Base-by-base conservation (phyloP, 2,797 vertebrate genomes). In the Mormyrus hasselquistii region DNA sequence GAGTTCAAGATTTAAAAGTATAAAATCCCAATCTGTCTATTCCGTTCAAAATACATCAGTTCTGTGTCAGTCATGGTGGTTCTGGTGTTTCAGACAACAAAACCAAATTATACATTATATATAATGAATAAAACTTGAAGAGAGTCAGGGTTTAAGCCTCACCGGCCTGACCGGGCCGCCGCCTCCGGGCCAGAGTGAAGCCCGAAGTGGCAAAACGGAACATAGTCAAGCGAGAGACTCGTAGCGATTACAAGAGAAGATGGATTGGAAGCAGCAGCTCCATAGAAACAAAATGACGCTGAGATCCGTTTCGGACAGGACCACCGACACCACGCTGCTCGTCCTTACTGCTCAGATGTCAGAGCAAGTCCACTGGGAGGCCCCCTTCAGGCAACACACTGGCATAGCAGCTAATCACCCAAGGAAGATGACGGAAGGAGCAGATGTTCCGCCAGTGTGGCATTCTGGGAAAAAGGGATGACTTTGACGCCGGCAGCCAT, bases 391-490 rank as follows among this genome's bases (percentile, higher is more conserved):
- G 69, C 69, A 76, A 16, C 14, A 76, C 69, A 76, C 14, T 76
- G 38, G 9, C 69, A 1, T 25, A 41, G 34, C 69, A 69, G 62
- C 62, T 12, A 69, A 69, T 69, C 25, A 34, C 62, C 38, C 12
- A 38, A 38, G 38, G 16, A 14, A 76, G 12, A 76, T 38, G 69
- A 19, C 2, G 12, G 34, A 76, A 7, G 12, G 69, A 76, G 69
- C 69, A 76, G 38, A 76, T 76, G 69, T 76, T 14, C 69, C 14
- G 4, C 38, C 34, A 76, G 69, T 16, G 34, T 76, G 69, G 69
- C 69, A 76, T 76, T 76, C 69, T 76, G 69, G 69, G 69, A 41
- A 76, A 76, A 76, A 34, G 62, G 69, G 69, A 76, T 19, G 69
- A 38, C 69, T 41, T 41, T 76, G 69, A 41, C 34, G 14, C 69